Base-by-base conservation (phyloP, 1,140 invertebrate genomes). In the Pteromalus puparum region DNA sequence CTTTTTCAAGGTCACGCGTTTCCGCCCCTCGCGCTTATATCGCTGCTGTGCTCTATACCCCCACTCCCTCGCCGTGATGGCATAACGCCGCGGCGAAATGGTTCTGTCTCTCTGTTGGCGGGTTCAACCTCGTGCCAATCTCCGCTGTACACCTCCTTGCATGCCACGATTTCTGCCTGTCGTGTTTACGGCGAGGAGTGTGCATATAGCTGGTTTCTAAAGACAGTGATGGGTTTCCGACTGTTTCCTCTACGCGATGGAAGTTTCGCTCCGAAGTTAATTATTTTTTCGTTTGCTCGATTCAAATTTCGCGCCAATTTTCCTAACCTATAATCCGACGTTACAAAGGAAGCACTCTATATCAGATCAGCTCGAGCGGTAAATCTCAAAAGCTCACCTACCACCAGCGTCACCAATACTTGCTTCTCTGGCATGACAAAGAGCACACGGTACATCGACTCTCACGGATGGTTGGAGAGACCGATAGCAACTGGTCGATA, bases 1-100 rank as follows among this genome's bases (percentile, higher is more conserved):
- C 4, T 42, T 80, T 80, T 28, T 80, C 78, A 80, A 80, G 78
- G 78, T 70, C 65, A 21, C 24, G 10, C 24, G 12, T 13, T 18
- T 15, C 68, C 68, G 13, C 68, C 53, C 53, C 53, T 61, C 53
- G 18, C 53, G 18, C 18, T 61, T 42, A 42, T 42, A n/a, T 7
- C 5, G 48, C 48, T n/a, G 18, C 53, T 61, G 1, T n/a, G 21
- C 18, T 21, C 53, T n/a, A n/a, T n/a, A 61, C 18, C 21, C 53
- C 53, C 53, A 1, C 53, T 61, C 21, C 48, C 15, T 53, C 12
- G n/a, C n/a, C 30, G 30, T 3, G 4, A 21, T n/a, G 53, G 53
- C 53, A 48, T 48, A 48, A 13, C 12, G 53, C 53, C 21, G 12
- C 46, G 46, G 4, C 46, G 12, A 48, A 48, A 18, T 15, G 15